Conservation (phyloP, 2,797 vertebrate genomes). For the Urocyon cinereoargenteus region DNA sequence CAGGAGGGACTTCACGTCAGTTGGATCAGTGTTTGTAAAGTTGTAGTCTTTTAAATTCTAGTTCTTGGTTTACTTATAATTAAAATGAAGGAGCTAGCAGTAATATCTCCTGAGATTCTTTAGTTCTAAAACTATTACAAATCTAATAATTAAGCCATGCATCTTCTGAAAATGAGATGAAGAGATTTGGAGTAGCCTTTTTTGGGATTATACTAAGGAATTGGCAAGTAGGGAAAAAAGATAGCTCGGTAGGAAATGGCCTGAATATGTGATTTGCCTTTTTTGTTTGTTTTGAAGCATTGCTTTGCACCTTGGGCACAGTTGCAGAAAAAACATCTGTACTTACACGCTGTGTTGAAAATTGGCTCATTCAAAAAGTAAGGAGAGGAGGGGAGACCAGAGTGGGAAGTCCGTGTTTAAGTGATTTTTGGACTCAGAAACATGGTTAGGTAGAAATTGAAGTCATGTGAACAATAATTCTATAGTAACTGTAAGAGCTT, state of each 20-base stretch:
- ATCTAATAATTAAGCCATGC: conserved; percentile 11
- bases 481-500: not conserved
- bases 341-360: conserved; percentile 6
- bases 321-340: not conserved
- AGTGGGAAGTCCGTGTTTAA: conserved; percentile 25
- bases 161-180: conserved; percentile 23
- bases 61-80: not conserved
- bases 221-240: not conserved
- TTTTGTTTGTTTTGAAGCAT: not conserved
- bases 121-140: conserved; percentile 36
- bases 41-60: not conserved
- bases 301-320: conserved; percentile 32
- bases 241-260: conserved; percentile 4
- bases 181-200: not conserved
- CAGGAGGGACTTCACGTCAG: not conserved
- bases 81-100: conserved; percentile 29
- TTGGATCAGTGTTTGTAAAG: not conserved
- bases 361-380: conserved; percentile 26
- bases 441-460: conserved; percentile 38
- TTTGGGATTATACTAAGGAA: conserved; percentile 29
- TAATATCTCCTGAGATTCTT: not conserved
- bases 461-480: conserved; percentile 30
- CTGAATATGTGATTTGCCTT: not conserved
- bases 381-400: not conserved
- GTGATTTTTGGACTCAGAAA: conserved; percentile 60